phyloP scores from a whole-genome alignment of 2,797 vertebrate genomes.

The Sebastes steindachneri region DNA sequence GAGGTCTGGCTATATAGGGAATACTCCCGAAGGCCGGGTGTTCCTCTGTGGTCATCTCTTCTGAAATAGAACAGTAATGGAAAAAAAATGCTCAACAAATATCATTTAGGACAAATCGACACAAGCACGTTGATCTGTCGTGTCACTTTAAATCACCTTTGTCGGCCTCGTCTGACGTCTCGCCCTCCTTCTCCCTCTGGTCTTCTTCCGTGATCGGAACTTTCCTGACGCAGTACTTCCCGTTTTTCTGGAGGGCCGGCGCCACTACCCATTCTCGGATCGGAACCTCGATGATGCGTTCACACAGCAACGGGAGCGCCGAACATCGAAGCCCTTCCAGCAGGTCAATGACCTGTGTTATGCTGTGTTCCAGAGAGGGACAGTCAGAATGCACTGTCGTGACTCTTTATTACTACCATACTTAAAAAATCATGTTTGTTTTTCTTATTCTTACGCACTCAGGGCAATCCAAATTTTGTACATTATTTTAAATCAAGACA shows the following conservation, averaged over 20 bases:
- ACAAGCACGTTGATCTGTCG: fast-evolving
- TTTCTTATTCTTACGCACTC: background rate
- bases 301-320: conserved; percentile 85
- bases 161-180: conserved; percentile 54
- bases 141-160: conserved; percentile 48
- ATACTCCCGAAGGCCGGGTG: conserved; percentile 66
- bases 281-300: conserved; percentile 87
- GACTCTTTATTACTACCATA: background rate
- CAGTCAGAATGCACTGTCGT: background rate
- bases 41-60: conserved; percentile 3
- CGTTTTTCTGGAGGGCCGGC: conserved; percentile 85
- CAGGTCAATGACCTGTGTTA: conserved; percentile 92
- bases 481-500: background rate
- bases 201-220: conserved; percentile 40
- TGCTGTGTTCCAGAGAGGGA: conserved; percentile 66
- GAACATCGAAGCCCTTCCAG: conserved; percentile 86
- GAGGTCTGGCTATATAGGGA: conserved; percentile 89
- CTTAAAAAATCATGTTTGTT: background rate
- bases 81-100: background rate
- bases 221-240: conserved; percentile 71
- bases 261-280: conserved; percentile 88
- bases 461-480: background rate
- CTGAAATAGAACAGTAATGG: conserved; percentile 45
- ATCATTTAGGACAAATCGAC: background rate
- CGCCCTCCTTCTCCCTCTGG: conserved; percentile 46